phyloP scores from a whole-genome alignment of 2,797 vertebrate species.

The Eutrigla gurnardus region DNA sequence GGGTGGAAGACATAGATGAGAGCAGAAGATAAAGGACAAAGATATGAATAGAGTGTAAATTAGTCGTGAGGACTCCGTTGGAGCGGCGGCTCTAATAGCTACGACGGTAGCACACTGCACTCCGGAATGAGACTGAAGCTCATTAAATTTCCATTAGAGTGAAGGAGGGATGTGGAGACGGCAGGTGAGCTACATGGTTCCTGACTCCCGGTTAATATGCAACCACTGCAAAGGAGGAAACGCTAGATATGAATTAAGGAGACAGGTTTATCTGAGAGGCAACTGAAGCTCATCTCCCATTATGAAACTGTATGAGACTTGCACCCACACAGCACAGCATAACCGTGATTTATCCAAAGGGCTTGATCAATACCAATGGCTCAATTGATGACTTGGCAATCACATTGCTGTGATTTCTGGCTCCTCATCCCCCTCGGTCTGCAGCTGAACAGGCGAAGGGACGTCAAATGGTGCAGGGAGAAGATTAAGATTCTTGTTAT shows the following conservation, averaged over 20 bases:
- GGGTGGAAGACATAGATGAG: slow-evolving; percentile 20
- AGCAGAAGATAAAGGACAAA: slow-evolving; percentile 33
- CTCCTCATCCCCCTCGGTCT: slow-evolving; percentile 4
- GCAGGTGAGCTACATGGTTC: slow-evolving; percentile 7
- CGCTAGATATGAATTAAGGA: background rate
- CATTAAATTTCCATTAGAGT: slow-evolving; percentile 61
- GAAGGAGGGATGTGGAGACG: slow-evolving; percentile 20
- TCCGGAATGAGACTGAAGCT: slow-evolving; percentile 51
- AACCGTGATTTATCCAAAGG: slow-evolving; percentile 1
- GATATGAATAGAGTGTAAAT: slow-evolving; percentile 62
- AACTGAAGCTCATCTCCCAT: background rate
- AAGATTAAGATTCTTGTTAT: slow-evolving; percentile 6
- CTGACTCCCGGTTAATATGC: slow-evolving; percentile 23
- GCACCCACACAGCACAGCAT: background rate
- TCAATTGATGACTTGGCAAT: slow-evolving; percentile 18
- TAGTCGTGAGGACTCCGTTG: slow-evolving; percentile 55
- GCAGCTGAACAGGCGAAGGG: background rate
- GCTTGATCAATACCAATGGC: slow-evolving; percentile 23
- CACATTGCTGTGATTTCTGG: background rate
- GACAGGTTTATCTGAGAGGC: background rate
- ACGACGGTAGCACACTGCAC: slow-evolving; percentile 28
- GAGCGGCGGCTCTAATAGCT: slow-evolving; percentile 51
- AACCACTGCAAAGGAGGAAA: background rate
- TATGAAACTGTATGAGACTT: background rate
- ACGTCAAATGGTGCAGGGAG: background rate